Base-by-base conservation (phyloP, 2,888 invertebrate genomes). In the Phania funesta region DNA sequence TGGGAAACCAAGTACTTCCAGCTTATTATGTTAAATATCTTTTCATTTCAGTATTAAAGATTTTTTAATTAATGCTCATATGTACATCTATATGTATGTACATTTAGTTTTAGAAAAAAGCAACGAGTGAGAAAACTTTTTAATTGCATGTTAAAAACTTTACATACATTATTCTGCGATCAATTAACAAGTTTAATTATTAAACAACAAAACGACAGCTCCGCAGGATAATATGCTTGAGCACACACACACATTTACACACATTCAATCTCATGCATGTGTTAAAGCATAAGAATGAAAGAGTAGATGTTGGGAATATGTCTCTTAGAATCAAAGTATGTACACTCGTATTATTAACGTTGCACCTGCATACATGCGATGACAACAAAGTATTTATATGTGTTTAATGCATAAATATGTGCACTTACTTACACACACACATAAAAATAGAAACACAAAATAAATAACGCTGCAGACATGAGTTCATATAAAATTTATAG, bases 131-230 rank as follows among this genome's bases (percentile, higher is more conserved):
- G 32, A 67, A 77, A 82, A 77, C 48, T 73, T 82, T 76, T 76
- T 82, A 82, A 82, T 82, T 77, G 73, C 44, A 35, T 77, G 68
- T 77, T 77, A 65, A 77, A 68, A 74, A 82, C 56, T 82, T 76
- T 64, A 62, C 46, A 77, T 77, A 64, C 73, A 74, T 82, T 77
- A 82, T 74, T 74, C 73, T 82, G 77, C 73, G 68, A 82, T 74
- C 81, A 74, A 82, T 82, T 82, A 77, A 82, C 68, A 82, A 82
- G 35, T 77, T 77, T 77, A 64, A 82, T 82, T 82, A 81, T 73
- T 54, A 81, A 41, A 73, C 48, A 77, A 67, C 41, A 48, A 58
- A 62, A 18, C 18, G 65, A 60, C 58, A 71, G n/a, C 35, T 52
- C 22, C n/a, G 16, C 44, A 54, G 56, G 38, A 65, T 75, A 75